Percentiles rank a stretch among this genome's conserved stretches.
Evolutionary conservation across 2,113 vertebrate genomes (phyloP).

Genomic region (Anser cygnoides): DNA sequence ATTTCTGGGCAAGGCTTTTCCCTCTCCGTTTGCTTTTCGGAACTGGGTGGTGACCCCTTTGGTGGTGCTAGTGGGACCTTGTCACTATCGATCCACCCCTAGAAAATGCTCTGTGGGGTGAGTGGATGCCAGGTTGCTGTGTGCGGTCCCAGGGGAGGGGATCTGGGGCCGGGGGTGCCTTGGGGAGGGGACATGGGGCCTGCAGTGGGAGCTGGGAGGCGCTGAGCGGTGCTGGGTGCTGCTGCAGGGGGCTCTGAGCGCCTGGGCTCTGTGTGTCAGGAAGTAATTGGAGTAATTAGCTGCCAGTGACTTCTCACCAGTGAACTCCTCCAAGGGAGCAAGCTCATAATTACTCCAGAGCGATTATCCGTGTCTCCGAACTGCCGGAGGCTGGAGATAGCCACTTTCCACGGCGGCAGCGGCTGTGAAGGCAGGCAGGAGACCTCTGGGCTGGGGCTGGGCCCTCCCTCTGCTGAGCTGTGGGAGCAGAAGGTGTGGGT

Average conservation of each 20-base stretch:
- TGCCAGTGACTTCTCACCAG: constrained; percentile 7
- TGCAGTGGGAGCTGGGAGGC: not conserved
- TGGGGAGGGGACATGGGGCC: not conserved
- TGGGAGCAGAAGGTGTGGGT: not conserved
- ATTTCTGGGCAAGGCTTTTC: not conserved
- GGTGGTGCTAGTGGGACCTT: not conserved
- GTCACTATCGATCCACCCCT: accelerated
- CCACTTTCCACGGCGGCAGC: not conserved
- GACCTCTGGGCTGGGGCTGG: accelerated
- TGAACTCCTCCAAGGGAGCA: constrained; percentile 1
- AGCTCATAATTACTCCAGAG: constrained; percentile 57
- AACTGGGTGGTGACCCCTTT: not conserved
- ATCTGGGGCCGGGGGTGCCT: not conserved
- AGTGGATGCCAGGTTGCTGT: not conserved
- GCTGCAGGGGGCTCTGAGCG: not conserved
- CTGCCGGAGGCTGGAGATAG: constrained; percentile 18
- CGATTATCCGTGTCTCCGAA: not conserved
- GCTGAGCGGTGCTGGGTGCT: not conserved
- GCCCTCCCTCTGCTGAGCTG: not conserved
- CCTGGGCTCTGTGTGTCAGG: not conserved
- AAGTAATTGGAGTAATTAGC: constrained; percentile 66
- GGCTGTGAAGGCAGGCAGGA: not conserved
- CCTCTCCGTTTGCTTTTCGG: not conserved
- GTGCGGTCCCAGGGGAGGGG: not conserved
- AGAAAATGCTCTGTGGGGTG: not conserved